Conservation (phyloP, 2,113 vertebrate genomes). For the Tonatia bakeri region DNA sequence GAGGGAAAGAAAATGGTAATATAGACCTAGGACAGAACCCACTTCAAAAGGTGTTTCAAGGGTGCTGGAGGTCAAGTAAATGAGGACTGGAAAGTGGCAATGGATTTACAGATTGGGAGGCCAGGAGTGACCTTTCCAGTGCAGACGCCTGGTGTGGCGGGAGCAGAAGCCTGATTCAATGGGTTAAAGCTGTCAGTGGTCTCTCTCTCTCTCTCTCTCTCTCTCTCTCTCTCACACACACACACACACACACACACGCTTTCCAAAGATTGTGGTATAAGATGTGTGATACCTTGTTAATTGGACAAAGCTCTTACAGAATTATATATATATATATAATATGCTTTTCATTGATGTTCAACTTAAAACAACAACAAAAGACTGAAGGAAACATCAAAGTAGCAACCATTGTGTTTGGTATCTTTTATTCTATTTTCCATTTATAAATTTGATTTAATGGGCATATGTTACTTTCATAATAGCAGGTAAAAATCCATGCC, state of each 20-base stretch:
- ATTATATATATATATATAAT: background rate
- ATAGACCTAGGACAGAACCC: background rate
- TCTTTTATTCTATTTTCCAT: background rate
- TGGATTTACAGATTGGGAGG: background rate
- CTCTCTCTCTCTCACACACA: too few relatives aligned
- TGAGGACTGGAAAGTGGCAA: background rate
- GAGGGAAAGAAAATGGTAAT: too few relatives aligned
- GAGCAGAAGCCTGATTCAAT: background rate
- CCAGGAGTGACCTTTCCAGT: background rate
- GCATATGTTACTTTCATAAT: background rate
- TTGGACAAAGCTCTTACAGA: background rate
- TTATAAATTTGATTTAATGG: background rate
- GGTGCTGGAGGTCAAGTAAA: background rate
- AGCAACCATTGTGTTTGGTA: background rate
- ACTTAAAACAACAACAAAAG: background rate
- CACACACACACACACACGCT: background rate
- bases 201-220: too few relatives aligned
- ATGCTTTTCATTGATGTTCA: background rate
- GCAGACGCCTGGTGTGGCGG: background rate
- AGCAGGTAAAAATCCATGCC: background rate
- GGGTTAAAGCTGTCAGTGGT: background rate
- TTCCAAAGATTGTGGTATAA: background rate
- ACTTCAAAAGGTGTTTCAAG: background rate
- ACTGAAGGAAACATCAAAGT: background rate
- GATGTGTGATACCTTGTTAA: background rate